Evolutionary conservation across 1,140 invertebrate genomes (phyloP), one percentile per base, ranked within the genome.

Genomic region (Pinna nobilis): DNA sequence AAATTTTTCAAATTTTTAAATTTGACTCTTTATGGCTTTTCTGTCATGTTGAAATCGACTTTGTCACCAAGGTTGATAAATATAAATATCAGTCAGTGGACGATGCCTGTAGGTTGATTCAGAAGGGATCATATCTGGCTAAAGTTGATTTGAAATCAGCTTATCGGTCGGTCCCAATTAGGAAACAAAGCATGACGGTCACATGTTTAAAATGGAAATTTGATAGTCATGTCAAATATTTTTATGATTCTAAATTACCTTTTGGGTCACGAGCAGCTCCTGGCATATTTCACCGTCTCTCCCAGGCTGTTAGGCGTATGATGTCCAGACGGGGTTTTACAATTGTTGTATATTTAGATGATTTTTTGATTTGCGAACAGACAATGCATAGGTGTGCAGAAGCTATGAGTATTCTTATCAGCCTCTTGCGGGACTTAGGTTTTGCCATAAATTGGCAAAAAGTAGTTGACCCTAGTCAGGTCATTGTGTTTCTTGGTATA

Each of bases 111-210:
- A 47, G 41, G 30, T 30, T 66, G 44, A 28, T 73, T 3, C n/a
- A 35, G 7, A 44, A 32, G 35, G 44, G 25, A 39, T 61, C 18
- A 53, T 74, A 25, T 35, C 32, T 74, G 65, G 57, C 59, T 41
- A 74, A 74, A 20, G 44, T 66, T 25, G 61, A 66, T 32, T 32
- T 73, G 4, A 73, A 73, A 30, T 73, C 61, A 2, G 61, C 63
- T 33, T 73, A 73, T 66, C 32, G 41, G 0, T 66, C 61, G 30
- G 60, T 73, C 28, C 50, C 41, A 35, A 63, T 72, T 28, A 63
- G 57, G 37, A 53, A 47, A 47, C 18, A 20, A 20, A 65, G 63
- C 33, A 33, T 53, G 20, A 37, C 32, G 33, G 32, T 73, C 23
- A 73, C 59, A 23, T 35, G 70, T 30, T 32, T 73, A 23, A 64